Evolutionary conservation across 2,113 vertebrate genomes (phyloP).

Genomic region (Chloropsis hardwickii): DNA sequence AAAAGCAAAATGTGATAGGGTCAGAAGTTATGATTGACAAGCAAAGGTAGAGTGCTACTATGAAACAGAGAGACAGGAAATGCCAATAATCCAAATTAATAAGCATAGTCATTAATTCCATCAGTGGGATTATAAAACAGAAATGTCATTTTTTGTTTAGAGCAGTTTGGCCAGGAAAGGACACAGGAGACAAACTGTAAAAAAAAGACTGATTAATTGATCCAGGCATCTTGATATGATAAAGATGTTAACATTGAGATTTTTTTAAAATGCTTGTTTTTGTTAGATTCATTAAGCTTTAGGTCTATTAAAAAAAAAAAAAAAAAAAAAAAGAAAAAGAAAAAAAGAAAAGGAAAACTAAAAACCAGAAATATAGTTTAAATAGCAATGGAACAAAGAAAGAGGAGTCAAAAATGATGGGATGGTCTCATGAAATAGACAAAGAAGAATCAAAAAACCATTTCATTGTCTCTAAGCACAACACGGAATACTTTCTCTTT

Average conservation of each 20-base stretch:
- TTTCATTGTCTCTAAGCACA: background rate
- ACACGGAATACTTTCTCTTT: background rate
- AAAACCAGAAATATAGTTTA: background rate
- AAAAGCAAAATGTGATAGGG: slow-evolving; percentile 63
- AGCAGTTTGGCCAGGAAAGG: background rate
- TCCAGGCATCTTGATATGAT: background rate
- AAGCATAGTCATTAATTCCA: slow-evolving; percentile 24
- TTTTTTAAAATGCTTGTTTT: background rate
- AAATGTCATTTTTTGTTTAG: background rate
- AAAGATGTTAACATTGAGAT: background rate
- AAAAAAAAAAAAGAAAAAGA: background rate
- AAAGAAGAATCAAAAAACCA: background rate
- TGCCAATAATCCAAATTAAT: slow-evolving; percentile 47
- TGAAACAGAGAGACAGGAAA: background rate
- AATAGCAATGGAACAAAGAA: background rate
- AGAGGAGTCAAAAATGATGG: background rate
- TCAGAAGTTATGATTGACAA: slow-evolving; percentile 69
- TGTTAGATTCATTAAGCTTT: background rate
- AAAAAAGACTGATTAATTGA: background rate
- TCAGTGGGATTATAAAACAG: background rate
- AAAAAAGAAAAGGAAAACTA: background rate
- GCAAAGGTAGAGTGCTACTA: slow-evolving; percentile 48
- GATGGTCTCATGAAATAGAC: background rate
- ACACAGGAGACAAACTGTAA: background rate
- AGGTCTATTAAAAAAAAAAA: background rate